Evolutionary conservation across 2,113 vertebrate species (phyloP).

Genomic region (Lynx canadensis): DNA sequence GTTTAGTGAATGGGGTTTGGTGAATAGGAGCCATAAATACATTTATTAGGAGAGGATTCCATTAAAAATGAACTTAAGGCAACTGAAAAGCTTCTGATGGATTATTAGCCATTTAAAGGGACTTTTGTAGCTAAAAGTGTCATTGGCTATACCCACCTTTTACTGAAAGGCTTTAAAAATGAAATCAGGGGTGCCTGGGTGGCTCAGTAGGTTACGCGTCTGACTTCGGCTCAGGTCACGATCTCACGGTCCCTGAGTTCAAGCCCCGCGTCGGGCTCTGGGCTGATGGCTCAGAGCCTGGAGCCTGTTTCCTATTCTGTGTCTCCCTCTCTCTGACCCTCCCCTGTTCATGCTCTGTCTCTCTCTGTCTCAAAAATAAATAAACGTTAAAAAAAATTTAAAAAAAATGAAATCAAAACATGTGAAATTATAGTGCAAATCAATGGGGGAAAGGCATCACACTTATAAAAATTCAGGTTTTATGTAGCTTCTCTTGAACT

Average conservation of each 20-base stretch:
- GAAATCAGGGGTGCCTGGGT: background rate
- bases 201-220: too few relatives aligned
- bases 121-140: background rate
- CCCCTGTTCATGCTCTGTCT: too few relatives aligned
- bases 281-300: too few relatives aligned
- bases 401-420: background rate
- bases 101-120: slow-evolving; percentile 8
- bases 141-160: background rate
- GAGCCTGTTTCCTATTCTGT: too few relatives aligned
- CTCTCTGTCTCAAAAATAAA: too few relatives aligned
- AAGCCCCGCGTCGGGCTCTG: too few relatives aligned
- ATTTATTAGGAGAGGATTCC: background rate
- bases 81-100: slow-evolving; percentile 34
- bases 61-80: slow-evolving; percentile 46
- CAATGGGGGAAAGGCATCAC: background rate
- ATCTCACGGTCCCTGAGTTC: too few relatives aligned
- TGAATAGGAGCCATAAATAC: slow-evolving; percentile 56
- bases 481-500: background rate
- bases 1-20: background rate
- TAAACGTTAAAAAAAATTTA: too few relatives aligned
- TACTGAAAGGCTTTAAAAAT: slow-evolving; percentile 15
- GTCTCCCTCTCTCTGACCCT: too few relatives aligned
- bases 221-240: too few relatives aligned
- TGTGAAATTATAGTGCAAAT: background rate
- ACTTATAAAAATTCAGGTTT: background rate